Percentiles rank a stretch among this genome's conserved stretches.
Conservation (phyloP, 35 echinoderm and acorn worm species). For the Patiria miniata region DNA sequence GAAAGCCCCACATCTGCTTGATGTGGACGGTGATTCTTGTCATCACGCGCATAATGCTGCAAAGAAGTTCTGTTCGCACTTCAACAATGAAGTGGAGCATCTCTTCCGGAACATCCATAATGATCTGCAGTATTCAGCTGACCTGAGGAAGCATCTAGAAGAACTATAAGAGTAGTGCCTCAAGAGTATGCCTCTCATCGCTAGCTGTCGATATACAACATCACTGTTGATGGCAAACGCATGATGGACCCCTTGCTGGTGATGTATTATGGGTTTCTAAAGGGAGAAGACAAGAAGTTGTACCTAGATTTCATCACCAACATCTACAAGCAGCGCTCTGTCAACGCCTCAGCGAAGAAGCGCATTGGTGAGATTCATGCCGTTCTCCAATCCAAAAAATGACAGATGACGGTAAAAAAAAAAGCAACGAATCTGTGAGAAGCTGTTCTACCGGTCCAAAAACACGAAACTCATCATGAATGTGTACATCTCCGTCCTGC, state of each 20-base stretch:
- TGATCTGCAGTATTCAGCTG: constrained; percentile 42
- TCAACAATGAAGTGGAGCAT: constrained; percentile 27
- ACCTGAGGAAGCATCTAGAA: constrained; percentile 31
- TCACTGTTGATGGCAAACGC: constrained; percentile 8
- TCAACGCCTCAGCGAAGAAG: not conserved
- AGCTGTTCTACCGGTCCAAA: constrained; percentile 14
- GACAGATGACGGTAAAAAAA: constrained; percentile 12
- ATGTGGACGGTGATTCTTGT: constrained; percentile 82
- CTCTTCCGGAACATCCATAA: constrained; percentile 38
- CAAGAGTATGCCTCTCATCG: constrained; percentile 16
- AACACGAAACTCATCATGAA: constrained; percentile 40
- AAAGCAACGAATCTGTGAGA: constrained; percentile 32
- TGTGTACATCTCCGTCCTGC: constrained; percentile 25
- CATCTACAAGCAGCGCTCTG: constrained; percentile 23
- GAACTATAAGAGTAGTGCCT: constrained; percentile 15
- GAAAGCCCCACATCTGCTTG: constrained; percentile 62
- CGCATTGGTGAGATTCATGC: constrained; percentile 6
- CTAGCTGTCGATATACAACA: constrained; percentile 46
- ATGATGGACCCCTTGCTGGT: constrained; percentile 29
- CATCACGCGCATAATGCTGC: constrained; percentile 69
- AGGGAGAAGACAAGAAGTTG: not conserved
- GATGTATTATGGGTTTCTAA: constrained; percentile 47
- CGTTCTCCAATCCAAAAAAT: constrained; percentile 16
- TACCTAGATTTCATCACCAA: not conserved
- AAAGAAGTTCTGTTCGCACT: constrained; percentile 48